Evolutionary conservation across 2,888 invertebrate genomes (phyloP), one percentile per base, ranked within the genome.

Genomic region (Lithosia quadra): DNA sequence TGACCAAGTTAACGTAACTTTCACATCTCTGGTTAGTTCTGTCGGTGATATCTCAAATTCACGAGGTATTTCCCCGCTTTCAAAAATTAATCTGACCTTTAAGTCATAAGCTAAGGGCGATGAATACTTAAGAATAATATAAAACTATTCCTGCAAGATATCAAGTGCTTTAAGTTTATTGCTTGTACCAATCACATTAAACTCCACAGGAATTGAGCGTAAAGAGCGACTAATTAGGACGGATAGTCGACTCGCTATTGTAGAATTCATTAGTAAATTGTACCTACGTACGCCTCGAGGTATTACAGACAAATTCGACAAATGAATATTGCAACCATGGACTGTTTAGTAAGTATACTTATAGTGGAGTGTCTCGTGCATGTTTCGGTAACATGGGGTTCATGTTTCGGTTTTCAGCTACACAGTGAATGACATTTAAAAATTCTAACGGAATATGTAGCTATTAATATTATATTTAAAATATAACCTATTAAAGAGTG

Each of bases 41-140:
- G 83, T 80, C 81, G 75, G 86, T 88, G 89, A 90, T 91, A 93
- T 91, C 91, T 91, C 91, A 87, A 90, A 91, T 92, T 88, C 85
- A 86, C 82, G 86, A 88, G 80, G 82, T 91, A 90, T 84, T 92
- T 92, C 90, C 82, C 82, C 87, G 90, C 88, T 89, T 84, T 81
- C 80, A 85, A 84, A 87, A 83, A 88, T 88, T 92, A 91, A 92
- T 90, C 90, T 88, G 84, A 81, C 74, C 75, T 72, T 78, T 84
- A 86, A 91, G 87, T 85, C 82, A 88, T 78, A 83, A 87, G 82
- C 84, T 83, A 69, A 76, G 68, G 69, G 81, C 83, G 79, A 68
- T 72, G 72, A 70, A 78, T 74, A 76, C 70, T 75, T 65, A 72
- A 73, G 62, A 72, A 69, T 63, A 33, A 28, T 71, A 74, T 63